phyloP scores from a whole-genome alignment of 2,113 vertebrate species.

The Sinocyclocheilus maitianheensis region DNA sequence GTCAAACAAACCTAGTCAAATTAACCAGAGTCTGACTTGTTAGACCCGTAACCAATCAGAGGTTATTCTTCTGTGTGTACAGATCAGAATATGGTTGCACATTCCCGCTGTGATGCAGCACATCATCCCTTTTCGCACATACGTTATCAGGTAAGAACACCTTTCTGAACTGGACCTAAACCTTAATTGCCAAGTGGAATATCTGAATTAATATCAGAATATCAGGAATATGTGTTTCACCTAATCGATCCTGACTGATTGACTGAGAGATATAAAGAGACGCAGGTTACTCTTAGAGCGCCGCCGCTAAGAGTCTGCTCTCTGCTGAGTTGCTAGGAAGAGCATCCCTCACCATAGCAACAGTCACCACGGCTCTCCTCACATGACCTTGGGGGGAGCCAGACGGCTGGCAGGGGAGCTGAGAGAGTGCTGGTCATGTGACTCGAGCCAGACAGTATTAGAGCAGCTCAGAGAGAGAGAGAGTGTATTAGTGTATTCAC shows the following conservation, averaged over 20 bases:
- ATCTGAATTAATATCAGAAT: background rate
- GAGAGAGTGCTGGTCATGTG: constrained; percentile 59
- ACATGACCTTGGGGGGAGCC: constrained; percentile 66
- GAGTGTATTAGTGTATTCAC: background rate
- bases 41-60: background rate
- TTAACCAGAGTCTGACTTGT: background rate
- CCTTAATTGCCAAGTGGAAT: background rate
- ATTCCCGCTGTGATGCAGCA: constrained; percentile 99
- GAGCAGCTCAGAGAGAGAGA: constrained; percentile 20
- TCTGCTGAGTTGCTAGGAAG: constrained; percentile 72
- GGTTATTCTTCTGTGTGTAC: constrained; percentile 26
- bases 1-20: constrained; percentile 58
- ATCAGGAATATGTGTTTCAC: background rate
- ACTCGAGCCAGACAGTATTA: constrained; percentile 55
- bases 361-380: constrained; percentile 68
- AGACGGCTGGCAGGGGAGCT: constrained; percentile 50
- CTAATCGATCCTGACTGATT: background rate
- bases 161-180: background rate
- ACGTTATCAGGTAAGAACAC: constrained; percentile 88
- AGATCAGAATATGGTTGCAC: constrained; percentile 99
- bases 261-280: background rate
- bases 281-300: background rate
- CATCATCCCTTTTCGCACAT: constrained; percentile 98
- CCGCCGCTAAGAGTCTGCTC: background rate
- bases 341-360: constrained; percentile 72